A percentile compares a stretch with the other conserved stretches of the same genome.
Evolutionary conservation across 35 echinoderm and acorn worm genomes (phyloP).

Genomic region (Chiridota heheva): DNA sequence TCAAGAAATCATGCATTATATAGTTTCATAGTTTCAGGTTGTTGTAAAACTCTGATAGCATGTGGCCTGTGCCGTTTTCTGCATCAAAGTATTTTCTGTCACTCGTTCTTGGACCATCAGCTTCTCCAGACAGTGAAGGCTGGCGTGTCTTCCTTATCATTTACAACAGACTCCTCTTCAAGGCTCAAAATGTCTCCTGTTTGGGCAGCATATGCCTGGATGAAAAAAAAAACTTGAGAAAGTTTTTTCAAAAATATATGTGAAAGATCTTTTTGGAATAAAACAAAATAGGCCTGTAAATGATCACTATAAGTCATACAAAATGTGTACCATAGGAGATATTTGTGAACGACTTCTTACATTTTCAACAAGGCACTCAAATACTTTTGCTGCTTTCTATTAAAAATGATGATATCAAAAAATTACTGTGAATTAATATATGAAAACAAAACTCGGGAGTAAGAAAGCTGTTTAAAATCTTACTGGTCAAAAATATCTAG

Average conservation of each 20-base stretch:
- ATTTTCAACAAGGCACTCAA: background rate
- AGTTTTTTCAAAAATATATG: background rate
- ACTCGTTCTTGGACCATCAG: no score
- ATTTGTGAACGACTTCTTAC: background rate
- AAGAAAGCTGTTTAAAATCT: no score
- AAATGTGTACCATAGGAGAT: background rate
- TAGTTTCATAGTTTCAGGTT: no score
- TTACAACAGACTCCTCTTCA: background rate
- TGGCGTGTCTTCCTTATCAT: background rate
- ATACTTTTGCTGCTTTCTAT: background rate
- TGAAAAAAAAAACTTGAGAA: background rate
- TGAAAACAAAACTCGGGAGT: no score
- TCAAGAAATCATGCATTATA: no score
- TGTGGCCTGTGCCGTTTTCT: no score
- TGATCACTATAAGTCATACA: background rate
- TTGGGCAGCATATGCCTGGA: conserved; percentile 11
- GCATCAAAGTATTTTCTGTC: no score
- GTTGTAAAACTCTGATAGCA: no score
- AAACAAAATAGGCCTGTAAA: background rate
- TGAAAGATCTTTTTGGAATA: background rate
- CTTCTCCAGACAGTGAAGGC: conserved; percentile 34
- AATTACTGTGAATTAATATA: no score
- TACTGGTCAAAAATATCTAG: no score
- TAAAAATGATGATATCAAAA: background rate
- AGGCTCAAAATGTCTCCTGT: conserved; percentile 12